Percentiles rank a stretch among this genome's conserved stretches.
These are phyloP conservation scores for Anoplophora glabripennis DNA, from an alignment of 1,140 invertebrate genomes.

Conservation along the genomic window DNA sequence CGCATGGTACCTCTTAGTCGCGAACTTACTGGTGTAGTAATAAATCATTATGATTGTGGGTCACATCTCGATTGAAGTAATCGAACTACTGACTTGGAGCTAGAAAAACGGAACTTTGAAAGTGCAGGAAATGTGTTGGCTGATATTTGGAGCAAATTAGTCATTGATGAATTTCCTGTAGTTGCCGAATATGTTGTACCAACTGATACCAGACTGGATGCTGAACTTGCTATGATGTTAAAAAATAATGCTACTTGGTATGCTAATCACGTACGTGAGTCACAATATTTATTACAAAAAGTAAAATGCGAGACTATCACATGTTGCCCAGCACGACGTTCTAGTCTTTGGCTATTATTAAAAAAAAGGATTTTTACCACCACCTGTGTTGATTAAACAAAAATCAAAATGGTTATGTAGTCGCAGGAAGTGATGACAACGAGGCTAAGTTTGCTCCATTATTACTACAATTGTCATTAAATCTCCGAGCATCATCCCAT, in stretches of 20 bases:
- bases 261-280: no score
- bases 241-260: conserved; percentile 6
- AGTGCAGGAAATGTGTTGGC: conserved; percentile 1
- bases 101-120: conserved; percentile 6
- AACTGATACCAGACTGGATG: background rate
- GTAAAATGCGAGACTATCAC: background rate
- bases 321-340: background rate
- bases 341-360: background rate
- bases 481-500: conserved; percentile 15
- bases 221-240: background rate
- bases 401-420: no score
- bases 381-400: no score
- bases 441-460: conserved; percentile 11
- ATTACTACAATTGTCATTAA: conserved; percentile 6
- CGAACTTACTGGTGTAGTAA: background rate
- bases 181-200: conserved; percentile 13
- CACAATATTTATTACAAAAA: background rate
- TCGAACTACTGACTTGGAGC: background rate
- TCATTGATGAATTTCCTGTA: conserved; percentile 7
- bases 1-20: background rate
- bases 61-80: conserved; percentile 7
- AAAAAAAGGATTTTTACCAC: no score
- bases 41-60: conserved; percentile 10
- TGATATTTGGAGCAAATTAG: conserved; percentile 8
- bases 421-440: no score